A percentile compares a stretch with the other conserved stretches of the same genome.
phyloP scores from a whole-genome alignment of 2,888 invertebrate genomes.

The Drosophila barbarae region DNA sequence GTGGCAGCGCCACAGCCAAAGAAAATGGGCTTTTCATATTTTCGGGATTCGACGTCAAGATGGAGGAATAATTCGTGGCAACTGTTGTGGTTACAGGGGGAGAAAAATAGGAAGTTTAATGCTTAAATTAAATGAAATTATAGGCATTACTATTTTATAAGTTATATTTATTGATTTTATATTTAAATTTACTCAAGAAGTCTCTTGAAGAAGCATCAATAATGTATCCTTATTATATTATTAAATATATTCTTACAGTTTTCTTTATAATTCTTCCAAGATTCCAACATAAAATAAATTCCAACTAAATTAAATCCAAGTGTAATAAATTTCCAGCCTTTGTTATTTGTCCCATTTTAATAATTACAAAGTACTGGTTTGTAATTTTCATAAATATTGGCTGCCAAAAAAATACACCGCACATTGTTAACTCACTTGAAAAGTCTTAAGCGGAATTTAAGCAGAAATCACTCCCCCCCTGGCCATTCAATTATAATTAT shows the following conservation, averaged over 20 bases:
- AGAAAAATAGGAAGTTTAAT: neutral
- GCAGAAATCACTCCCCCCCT: neutral
- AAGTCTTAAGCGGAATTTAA: neutral
- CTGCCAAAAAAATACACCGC: neutral
- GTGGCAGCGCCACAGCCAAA: constrained; percentile 5
- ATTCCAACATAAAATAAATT: too few species aligned
- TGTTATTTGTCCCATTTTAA: neutral
- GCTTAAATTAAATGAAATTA: neutral
- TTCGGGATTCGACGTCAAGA: constrained; percentile 8
- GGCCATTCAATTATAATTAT: neutral
- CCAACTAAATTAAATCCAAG: neutral
- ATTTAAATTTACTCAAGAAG: too few species aligned
- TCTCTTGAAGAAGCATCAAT: too few species aligned
- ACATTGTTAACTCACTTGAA: neutral
- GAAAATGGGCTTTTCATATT: constrained; percentile 24
- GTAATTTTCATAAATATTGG: constrained; percentile 4
- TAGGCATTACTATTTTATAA: too few species aligned
- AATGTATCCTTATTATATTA: too few species aligned
- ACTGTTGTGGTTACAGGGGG: neutral
- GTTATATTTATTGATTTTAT: neutral
- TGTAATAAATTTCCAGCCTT: neutral
- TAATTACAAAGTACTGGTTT: constrained; percentile 3
- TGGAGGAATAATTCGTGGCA: constrained; percentile 7
- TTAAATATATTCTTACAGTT: too few species aligned
- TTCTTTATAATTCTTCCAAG: too few species aligned